These are phyloP conservation scores for Megalops cyprinoides DNA, from an alignment of 2,797 vertebrate species.

Conservation along the genomic window DNA sequence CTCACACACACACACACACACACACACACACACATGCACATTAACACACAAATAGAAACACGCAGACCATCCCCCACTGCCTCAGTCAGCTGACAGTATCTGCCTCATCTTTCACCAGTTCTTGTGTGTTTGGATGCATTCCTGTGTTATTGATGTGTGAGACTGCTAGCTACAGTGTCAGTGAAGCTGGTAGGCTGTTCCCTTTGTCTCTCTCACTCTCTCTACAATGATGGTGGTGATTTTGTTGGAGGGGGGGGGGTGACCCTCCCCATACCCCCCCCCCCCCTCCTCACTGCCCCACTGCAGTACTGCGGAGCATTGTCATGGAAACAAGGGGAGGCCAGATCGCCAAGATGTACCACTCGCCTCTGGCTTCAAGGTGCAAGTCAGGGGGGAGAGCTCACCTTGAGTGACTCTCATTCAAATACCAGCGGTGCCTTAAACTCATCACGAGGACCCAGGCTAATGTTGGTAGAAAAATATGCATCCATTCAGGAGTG, in stretches of 20 bases:
- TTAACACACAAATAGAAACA: constrained; percentile 7
- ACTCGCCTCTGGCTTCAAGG: constrained; percentile 42
- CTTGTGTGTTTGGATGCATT: neutral
- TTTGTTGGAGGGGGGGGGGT: constrained; percentile 16
- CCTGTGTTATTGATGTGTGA: neutral
- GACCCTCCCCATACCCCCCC: neutral
- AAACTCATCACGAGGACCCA: neutral
- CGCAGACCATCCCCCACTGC: constrained; percentile 26
- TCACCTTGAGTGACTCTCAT: constrained; percentile 49
- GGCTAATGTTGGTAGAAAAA: neutral
- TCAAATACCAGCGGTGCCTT: neutral
- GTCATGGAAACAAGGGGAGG: constrained; percentile 74
- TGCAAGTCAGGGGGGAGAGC: constrained; percentile 36
- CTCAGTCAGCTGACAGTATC: neutral
- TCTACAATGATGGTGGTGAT: constrained; percentile 29
- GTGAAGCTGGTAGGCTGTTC: neutral
- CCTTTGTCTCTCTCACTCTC: constrained; percentile 16
- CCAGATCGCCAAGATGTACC: constrained; percentile 56
- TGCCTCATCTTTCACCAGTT: neutral
- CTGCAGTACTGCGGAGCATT: constrained; percentile 62
- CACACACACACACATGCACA: constrained; percentile 14
- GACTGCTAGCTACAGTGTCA: neutral
- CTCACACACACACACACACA: neutral
- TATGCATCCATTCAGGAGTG: constrained; percentile 25
- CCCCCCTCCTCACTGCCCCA: constrained; percentile 37